Evolutionary conservation across 2,797 vertebrate genomes (phyloP).

Genomic region (Parauchenoglanis ngamensis): DNA sequence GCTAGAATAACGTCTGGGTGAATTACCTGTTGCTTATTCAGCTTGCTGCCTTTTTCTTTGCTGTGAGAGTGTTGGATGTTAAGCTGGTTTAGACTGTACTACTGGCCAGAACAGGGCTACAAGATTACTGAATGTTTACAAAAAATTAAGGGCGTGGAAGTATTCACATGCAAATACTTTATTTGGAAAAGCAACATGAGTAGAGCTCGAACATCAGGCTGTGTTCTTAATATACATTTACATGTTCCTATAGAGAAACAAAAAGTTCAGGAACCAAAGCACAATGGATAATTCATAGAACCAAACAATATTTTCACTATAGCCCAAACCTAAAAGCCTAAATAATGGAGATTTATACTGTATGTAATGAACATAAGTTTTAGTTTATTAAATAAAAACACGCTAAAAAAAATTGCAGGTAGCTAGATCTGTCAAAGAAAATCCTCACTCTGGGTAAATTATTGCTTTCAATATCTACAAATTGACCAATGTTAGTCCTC

Average conservation of each 20-base stretch:
- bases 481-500: background rate
- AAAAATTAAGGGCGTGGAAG: background rate
- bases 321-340: background rate
- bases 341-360: background rate
- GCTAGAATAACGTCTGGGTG: background rate
- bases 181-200: background rate
- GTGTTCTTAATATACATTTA: background rate
- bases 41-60: background rate
- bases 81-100: slow-evolving; percentile 3
- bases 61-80: background rate
- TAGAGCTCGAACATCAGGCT: background rate
- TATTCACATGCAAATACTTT: background rate
- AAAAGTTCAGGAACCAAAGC: background rate
- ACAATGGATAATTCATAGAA: background rate
- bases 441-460: background rate
- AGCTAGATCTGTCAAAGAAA: background rate
- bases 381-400: background rate
- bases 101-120: background rate
- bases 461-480: background rate
- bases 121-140: background rate
- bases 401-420: background rate
- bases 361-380: background rate
- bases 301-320: background rate
- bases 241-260: background rate
- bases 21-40: background rate